Conservation (phyloP, 2,113 vertebrate species). For the Lasiurus borealis region DNA sequence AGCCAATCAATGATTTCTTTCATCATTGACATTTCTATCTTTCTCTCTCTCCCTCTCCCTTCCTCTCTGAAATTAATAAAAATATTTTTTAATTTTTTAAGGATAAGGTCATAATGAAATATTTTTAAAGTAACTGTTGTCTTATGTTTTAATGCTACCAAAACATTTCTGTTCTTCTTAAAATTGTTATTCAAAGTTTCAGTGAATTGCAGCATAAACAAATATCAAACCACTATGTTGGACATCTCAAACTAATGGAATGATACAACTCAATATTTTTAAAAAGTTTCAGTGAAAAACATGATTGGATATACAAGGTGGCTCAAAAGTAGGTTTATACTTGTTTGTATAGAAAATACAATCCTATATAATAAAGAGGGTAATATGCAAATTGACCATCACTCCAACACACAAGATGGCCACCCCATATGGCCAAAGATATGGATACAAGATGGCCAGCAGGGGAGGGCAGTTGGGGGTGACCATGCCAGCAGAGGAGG, state of each 20-base stretch:
- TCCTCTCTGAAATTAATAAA: too few species aligned
- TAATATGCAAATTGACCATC: too few species aligned
- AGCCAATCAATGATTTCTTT: too few species aligned
- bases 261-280: neutral
- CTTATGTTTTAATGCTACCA: neutral
- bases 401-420: too few species aligned
- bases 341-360: neutral
- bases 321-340: neutral
- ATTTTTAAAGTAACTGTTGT: slow-evolving; percentile 23
- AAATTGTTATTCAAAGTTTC: slow-evolving; percentile 34
- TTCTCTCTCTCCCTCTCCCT: too few species aligned
- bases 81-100: neutral
- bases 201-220: neutral
- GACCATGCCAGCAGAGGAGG: too few species aligned
- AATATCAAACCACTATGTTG: neutral
- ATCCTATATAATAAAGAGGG: neutral
- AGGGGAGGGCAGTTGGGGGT: too few species aligned
- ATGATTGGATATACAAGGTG: neutral
- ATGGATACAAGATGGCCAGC: too few species aligned
- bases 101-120: neutral
- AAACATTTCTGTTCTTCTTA: slow-evolving; percentile 36
- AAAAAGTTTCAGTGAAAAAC: neutral
- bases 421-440: too few species aligned
- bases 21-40: too few species aligned
- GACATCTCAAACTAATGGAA: neutral